Evolutionary conservation across 2,797 vertebrate genomes (phyloP).

Genomic region (Moxostoma hubbsi): DNA sequence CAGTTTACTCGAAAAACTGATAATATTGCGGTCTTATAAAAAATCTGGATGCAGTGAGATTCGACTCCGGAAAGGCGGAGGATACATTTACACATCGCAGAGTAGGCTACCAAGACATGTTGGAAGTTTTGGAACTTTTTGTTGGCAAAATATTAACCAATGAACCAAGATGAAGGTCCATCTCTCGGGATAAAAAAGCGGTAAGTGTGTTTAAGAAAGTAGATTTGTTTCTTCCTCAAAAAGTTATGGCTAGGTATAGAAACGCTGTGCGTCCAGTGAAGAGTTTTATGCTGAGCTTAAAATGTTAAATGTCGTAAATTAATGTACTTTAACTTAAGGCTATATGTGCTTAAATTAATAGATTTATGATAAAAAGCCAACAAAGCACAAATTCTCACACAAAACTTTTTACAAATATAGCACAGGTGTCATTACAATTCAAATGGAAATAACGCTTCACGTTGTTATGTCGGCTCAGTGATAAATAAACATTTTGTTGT

Average conservation of each 20-base stretch:
- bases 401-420: neutral
- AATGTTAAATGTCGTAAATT: no score
- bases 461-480: neutral
- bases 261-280: neutral
- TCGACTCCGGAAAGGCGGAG: neutral
- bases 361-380: neutral
- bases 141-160: neutral
- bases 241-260: neutral
- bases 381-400: neutral
- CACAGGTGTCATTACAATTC: neutral
- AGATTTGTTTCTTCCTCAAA: no score
- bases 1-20: no score
- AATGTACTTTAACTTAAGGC: no score
- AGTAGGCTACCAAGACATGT: neutral
- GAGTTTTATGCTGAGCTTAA: neutral
- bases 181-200: neutral
- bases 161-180: neutral
- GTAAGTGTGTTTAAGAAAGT: conserved; percentile 19
- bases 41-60: no score
- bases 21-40: no score
- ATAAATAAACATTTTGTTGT: neutral
- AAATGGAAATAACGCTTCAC: neutral
- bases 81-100: neutral
- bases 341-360: neutral
- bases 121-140: neutral